A percentile compares a stretch with the other conserved stretches of the same genome.
Conservation (phyloP, 2,888 invertebrate genomes). For the Theodoxus fluviatilis region DNA sequence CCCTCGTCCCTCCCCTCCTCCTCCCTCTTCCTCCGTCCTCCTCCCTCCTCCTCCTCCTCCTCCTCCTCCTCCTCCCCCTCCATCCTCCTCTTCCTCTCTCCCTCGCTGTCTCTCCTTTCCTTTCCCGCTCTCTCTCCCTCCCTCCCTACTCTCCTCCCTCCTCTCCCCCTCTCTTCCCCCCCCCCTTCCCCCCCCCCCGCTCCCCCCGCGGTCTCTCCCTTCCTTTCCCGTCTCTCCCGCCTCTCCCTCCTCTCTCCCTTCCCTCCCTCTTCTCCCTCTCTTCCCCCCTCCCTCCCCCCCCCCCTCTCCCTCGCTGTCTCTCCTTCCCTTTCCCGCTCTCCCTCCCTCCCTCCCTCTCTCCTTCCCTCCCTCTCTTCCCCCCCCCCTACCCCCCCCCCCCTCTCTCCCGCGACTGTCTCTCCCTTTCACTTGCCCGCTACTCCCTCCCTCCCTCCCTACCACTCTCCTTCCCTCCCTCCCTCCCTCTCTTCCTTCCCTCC, state of each 20-base stretch:
- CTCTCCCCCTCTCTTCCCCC: too few relatives aligned
- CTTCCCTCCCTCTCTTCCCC: neutral
- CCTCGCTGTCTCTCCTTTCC: too few relatives aligned
- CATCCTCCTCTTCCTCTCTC: too few relatives aligned
- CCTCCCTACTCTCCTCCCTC: too few relatives aligned
- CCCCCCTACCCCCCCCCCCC: neutral
- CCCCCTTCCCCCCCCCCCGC: too few relatives aligned
- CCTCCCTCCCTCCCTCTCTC: neutral
- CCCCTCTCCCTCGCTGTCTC: neutral
- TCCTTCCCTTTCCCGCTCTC: neutral
- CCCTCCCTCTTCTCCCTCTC: neutral
- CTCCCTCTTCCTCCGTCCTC: too few relatives aligned
- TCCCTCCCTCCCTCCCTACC: neutral
- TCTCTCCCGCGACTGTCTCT: neutral
- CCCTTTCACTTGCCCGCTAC: neutral
- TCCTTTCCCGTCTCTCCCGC: too few relatives aligned
- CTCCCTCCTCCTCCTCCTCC: too few relatives aligned
- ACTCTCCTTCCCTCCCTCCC: neutral
- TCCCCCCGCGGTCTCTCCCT: too few relatives aligned
- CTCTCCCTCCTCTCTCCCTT: neutral
- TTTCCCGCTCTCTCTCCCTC: too few relatives aligned
- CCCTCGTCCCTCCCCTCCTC: too few relatives aligned
- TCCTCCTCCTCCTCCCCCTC: too few relatives aligned
- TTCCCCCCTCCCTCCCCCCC: neutral
- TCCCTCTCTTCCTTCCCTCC: neutral